Base-by-base conservation (phyloP, 2,797 vertebrate species). In the Serranus cabrilla region DNA sequence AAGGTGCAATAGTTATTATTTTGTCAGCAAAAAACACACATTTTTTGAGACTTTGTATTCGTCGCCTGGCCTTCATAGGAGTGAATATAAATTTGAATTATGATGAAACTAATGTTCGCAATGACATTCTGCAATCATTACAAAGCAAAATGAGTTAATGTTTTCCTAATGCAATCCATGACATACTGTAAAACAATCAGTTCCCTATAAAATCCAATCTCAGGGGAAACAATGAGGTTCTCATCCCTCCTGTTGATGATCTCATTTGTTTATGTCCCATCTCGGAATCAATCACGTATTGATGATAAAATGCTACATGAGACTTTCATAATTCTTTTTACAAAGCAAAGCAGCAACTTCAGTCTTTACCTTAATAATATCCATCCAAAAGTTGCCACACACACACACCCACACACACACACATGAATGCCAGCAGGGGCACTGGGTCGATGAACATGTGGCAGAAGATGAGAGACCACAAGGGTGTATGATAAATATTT, bases 401-500 rank as follows among this genome's bases (percentile, higher is more conserved):
- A 78, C 49, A 64, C 45, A 47, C 47, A 45, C 56, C 57, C 52
- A 70, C 65, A 55, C 72, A 71, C 62, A 75, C 71, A 70, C 56
- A 65, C n/a, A 1, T 16, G 12, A 67, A 59, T 76, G 76, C 76
- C 81, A 86, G 81, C 64, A n/a, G 80, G 80, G 74, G 67, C 55
- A 68, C 40, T 55, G 71, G 82, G 77, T 90, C 86, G 63, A 90
- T 91, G 76, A 86, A 83, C 81, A 90, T 83, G 87, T 91, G 89
- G 87, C 84, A 88, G 69, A 7, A 85, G 87, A 92, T 89, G 83
- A 92, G 83, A 92, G 88, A 81, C 78, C 71, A 67, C 79, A 67
- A 75, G 70, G 82, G 77, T 68, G 55, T 67, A 65, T 83, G 76
- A 90, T 91, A 74, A 89, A 91, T 89, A 90, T 93, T 90, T 89